Base-by-base conservation (phyloP, 2,888 invertebrate genomes). In the Dastarcus helophoroides region DNA sequence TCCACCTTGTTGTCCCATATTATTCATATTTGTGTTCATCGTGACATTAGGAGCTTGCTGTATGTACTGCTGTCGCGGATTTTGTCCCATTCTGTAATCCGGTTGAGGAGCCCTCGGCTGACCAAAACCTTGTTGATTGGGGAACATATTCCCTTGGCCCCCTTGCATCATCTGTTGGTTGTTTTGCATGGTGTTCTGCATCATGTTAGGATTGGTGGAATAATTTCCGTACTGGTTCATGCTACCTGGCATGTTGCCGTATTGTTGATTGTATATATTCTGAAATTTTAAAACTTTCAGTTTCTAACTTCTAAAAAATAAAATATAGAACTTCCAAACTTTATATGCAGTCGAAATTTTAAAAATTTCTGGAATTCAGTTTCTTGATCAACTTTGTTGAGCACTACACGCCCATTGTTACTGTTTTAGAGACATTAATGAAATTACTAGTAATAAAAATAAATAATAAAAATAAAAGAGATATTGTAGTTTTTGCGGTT, bases 21-120 rank as follows among this genome's bases (percentile, higher is more conserved):
- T 65, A 30, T 77, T 79, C 84, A 85, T 84, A 8, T 82, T 83
- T 2, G 76, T 67, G 34, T 80, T 81, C 86, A 86, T 86, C 1
- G 85, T 84, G 2, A 86, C 86, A 55, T 86, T 88, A 2, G 86
- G 85, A 3, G 84, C 79, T 53, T 60, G 60, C 64, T 79, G 79
- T 65, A 79, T 72, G 45, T 79, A 79, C 19, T 75, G 73, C 2
- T 76, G 73, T 19, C 78, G 41, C 2, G 59, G 56, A 31, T 50
- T 46, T 35, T 58, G 57, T 3, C 47, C 46, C 57, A 62, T 56
- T 22, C 60, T 45, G 39, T 60, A 61, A 40, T 63, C 61, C 1
- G 58, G 53, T 35, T 62, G 57, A 13, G 48, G 48, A 53, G 66
- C 46, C 4, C 66, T 64, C 36, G 69, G 68, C 43, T 68, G 63